phyloP scores from a whole-genome alignment of 2,113 vertebrate genomes.

The Chitala chitala region DNA sequence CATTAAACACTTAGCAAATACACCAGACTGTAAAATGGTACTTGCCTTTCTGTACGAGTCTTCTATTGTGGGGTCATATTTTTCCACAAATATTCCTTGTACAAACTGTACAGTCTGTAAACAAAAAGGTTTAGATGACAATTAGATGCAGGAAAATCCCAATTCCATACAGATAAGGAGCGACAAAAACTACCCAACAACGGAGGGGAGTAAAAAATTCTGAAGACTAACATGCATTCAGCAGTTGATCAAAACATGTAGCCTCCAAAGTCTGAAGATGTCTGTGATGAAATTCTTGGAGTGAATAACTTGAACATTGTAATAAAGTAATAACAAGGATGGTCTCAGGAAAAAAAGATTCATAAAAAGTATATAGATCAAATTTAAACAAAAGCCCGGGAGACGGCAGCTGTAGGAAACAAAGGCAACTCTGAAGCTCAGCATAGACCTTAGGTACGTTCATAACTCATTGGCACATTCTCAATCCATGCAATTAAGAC shows the following conservation, averaged over 20 bases:
- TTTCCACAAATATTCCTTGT: slow-evolving; percentile 28
- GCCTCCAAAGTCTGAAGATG: not conserved
- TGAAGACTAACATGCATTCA: too few relatives aligned
- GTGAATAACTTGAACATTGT: not conserved
- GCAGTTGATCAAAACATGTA: too few relatives aligned
- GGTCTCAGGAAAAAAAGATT: not conserved
- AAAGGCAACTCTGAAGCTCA: too few relatives aligned
- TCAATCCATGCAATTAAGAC: too few relatives aligned
- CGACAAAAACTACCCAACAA: too few relatives aligned
- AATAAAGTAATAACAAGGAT: not conserved
- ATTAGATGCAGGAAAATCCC: not conserved
- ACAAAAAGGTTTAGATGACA: not conserved
- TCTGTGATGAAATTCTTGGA: not conserved
- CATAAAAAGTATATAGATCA: too few relatives aligned
- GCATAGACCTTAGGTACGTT: too few relatives aligned
- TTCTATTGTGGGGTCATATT: slow-evolving; percentile 31
- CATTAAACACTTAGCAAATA: not conserved
- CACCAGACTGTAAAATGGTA: not conserved
- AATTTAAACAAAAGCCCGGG: too few relatives aligned
- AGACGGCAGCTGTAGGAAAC: too few relatives aligned
- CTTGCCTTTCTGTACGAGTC: slow-evolving; percentile 27
- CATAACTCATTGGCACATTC: too few relatives aligned
- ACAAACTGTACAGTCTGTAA: slow-evolving; percentile 29
- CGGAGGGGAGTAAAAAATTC: too few relatives aligned
- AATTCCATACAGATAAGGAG: not conserved